These are phyloP conservation scores for Threskiornis aethiopicus DNA, from an alignment of 2,797 vertebrate genomes.

Conservation along the genomic window DNA sequence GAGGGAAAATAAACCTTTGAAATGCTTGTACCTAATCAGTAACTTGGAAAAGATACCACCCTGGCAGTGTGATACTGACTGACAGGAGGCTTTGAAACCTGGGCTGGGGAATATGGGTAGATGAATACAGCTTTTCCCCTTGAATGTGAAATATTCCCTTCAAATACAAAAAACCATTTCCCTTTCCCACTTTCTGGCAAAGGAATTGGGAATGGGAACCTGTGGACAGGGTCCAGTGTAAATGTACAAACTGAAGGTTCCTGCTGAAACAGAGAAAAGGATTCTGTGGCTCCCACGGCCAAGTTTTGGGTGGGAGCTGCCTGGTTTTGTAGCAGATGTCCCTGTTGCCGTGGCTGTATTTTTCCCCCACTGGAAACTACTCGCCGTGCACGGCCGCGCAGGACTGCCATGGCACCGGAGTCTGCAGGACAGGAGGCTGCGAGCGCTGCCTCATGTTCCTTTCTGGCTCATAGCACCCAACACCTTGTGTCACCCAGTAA, in stretches of 20 bases:
- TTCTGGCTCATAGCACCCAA: conserved; percentile 51
- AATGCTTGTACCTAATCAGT: neutral
- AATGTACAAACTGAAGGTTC: neutral
- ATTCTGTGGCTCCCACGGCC: neutral
- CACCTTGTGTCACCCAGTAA: conserved; percentile 38
- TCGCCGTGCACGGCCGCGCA: fast-evolving
- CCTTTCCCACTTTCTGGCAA: neutral
- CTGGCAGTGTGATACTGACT: neutral
- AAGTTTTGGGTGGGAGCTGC: neutral
- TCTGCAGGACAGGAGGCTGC: neutral
- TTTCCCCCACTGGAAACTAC: neutral
- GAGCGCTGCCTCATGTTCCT: neutral
- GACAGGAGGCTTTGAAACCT: neutral
- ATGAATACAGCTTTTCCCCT: neutral
- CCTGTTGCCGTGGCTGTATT: neutral
- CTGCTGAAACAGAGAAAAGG: neutral
- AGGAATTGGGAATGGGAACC: neutral
- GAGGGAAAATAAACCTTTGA: neutral
- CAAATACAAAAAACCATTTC: fast-evolving
- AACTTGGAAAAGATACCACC: neutral
- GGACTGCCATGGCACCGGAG: neutral
- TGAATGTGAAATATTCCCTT: neutral
- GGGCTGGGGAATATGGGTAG: neutral
- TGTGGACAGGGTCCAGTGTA: neutral
- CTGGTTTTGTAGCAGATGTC: neutral